Conservation (phyloP, 2,797 vertebrate species). For the Chelonia mydas region DNA sequence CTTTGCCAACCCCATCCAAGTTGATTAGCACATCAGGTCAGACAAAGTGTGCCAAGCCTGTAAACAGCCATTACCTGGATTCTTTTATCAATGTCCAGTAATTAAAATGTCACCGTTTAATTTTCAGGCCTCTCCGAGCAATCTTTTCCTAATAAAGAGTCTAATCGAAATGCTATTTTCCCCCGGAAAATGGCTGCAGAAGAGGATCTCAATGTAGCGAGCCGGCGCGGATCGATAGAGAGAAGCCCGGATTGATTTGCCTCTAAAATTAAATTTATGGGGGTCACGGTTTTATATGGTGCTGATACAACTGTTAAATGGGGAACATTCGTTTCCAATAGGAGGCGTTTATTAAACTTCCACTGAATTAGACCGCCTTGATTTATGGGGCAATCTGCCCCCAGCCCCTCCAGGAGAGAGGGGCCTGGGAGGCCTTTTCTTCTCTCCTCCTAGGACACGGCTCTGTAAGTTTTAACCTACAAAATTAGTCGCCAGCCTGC, state of each 20-base stretch:
- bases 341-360: conserved; percentile 92
- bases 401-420: conserved; percentile 80
- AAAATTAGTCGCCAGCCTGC: conserved; percentile 65
- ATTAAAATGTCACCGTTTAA: conserved; percentile 98
- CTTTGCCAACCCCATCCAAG: conserved; percentile 75
- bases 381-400: conserved; percentile 89
- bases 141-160: conserved; percentile 90
- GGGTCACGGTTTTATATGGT: conserved; percentile 93
- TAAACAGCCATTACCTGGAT: conserved; percentile 81
- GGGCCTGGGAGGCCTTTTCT: conserved; percentile 67
- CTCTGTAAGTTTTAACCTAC: conserved; percentile 81
- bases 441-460: conserved; percentile 78
- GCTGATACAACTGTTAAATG: conserved; percentile 95
- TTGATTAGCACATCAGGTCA: conserved; percentile 81
- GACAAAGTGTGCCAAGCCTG: conserved; percentile 76
- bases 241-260: conserved; percentile 90
- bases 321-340: conserved; percentile 92
- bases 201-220: conserved; percentile 82
- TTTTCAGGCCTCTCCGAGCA: conserved; percentile 90
- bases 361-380: conserved; percentile 86
- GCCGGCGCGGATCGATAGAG: conserved; percentile 87
- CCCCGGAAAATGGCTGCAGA: conserved; percentile 76
- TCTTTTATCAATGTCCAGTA: conserved; percentile 94
- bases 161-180: conserved; percentile 91
- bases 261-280: conserved; percentile 96